Evolutionary conservation across 2,888 invertebrate genomes (phyloP), one percentile per base, ranked within the genome.

Genomic region (Thelaira solivaga): DNA sequence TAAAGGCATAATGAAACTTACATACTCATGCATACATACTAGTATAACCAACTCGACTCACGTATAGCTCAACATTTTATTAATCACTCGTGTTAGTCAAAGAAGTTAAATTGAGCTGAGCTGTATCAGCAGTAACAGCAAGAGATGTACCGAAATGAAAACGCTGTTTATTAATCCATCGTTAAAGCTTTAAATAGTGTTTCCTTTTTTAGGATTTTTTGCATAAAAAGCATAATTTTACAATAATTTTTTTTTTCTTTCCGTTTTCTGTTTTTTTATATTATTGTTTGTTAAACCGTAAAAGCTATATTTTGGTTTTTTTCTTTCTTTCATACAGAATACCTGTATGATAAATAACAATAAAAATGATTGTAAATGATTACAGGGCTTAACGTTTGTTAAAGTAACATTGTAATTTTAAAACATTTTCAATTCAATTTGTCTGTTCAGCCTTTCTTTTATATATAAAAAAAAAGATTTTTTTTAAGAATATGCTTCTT

Each of bases 51-150:
- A 24, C 2, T 5, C 20, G 22, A 36, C 43, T 11, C 47, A 57
- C 68, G 57, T 8, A 45, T 26, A 65, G 55, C 59, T 31, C 29
- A 59, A 39, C 36, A 45, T 84, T 86, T 86, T 85, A 85, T 86
- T 85, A 86, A 85, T 85, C 84, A 85, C 83, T 77, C n/a, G 39
- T 49, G 57, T 59, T 65, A 53, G 71, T 49, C 61, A 57, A 18
- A 53, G 36, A 49, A 59, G 53, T 39, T 10, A 18, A 16, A 13
- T 16, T 45, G 20, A 45, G 29, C 26, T 36, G 4, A 7, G 24
- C 5, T 22, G 26, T 41, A 8, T n/a, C 49, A 22, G 24, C 29
- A 31, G 6, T 26, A 34, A 7, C 13, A 11, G 18, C 4, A 34
- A 11, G 22, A 13, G 16, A 20, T 39, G 10, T n/a, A 18, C 47